Percentiles rank a stretch among this genome's conserved stretches.
These are phyloP conservation scores for Ceratitis capitata DNA, from an alignment of 1,140 invertebrate species.

Conservation along the genomic window DNA sequence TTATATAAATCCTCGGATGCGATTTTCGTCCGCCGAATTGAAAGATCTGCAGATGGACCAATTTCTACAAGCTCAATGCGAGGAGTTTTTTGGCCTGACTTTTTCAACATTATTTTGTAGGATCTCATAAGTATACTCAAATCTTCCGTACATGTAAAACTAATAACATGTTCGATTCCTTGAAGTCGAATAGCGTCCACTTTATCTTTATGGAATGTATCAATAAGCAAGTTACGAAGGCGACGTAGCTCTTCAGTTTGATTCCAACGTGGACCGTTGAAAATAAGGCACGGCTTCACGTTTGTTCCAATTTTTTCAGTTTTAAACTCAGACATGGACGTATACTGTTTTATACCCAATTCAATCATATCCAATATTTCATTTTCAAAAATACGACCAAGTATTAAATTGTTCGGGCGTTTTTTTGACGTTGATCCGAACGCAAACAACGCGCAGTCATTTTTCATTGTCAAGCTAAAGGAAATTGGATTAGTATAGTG, in stretches of 20 bases:
- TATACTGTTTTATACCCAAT: slow-evolving; percentile 87
- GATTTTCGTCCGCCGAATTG: slow-evolving; percentile 84
- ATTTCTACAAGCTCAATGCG: slow-evolving; percentile 89
- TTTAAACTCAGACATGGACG: slow-evolving; percentile 81
- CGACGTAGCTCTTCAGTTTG: slow-evolving; percentile 80
- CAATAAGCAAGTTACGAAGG: slow-evolving; percentile 89
- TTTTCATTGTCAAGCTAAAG: slow-evolving; percentile 79
- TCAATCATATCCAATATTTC: slow-evolving; percentile 96
- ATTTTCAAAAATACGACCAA: slow-evolving; percentile 91
- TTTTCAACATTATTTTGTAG: slow-evolving; percentile 91
- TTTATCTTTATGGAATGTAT: slow-evolving; percentile 92
- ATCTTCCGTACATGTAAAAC: slow-evolving; percentile 83
- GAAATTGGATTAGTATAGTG: background rate
- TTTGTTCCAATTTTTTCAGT: slow-evolving; percentile 82
- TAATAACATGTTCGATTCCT: slow-evolving; percentile 92
- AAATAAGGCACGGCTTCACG: slow-evolving; percentile 91
- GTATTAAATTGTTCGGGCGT: slow-evolving; percentile 89
- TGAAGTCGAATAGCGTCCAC: slow-evolving; percentile 84
- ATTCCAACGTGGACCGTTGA: slow-evolving; percentile 94
- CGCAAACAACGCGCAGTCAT: slow-evolving; percentile 89
- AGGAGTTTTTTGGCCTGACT: slow-evolving; percentile 87
- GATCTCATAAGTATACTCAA: slow-evolving; percentile 86
- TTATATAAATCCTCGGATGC: slow-evolving; percentile 93
- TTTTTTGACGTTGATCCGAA: slow-evolving; percentile 95
- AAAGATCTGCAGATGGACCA: slow-evolving; percentile 86